These are phyloP conservation scores for Ips nitidus DNA, from an alignment of 1,140 invertebrate genomes.

Conservation along the genomic window DNA sequence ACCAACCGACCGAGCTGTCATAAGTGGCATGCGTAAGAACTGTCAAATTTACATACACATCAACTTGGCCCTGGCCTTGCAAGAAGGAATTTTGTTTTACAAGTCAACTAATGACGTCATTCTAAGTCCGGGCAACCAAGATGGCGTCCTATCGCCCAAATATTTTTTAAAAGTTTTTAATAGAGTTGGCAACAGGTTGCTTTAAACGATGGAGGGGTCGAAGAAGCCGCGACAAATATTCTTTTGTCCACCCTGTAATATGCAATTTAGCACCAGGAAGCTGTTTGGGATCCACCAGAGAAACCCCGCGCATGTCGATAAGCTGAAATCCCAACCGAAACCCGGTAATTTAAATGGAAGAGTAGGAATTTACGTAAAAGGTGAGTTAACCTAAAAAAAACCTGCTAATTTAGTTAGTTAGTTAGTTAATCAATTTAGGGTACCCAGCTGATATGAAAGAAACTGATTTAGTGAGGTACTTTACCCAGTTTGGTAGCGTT, in stretches of 20 bases:
- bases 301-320: background rate
- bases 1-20: conserved; percentile 56
- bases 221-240: conserved; percentile 1
- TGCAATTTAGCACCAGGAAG: conserved; percentile 45
- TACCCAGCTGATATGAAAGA: conserved; percentile 32
- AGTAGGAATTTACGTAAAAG: conserved; percentile 53
- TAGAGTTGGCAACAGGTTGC: background rate
- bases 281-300: conserved; percentile 23
- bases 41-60: conserved; percentile 73
- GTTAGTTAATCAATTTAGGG: conserved; percentile 34
- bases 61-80: conserved; percentile 62
- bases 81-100: conserved; percentile 67
- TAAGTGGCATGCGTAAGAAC: conserved; percentile 65
- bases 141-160: conserved; percentile 62
- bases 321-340: conserved; percentile 14
- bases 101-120: conserved; percentile 75
- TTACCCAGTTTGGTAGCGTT: conserved; percentile 52
- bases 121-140: conserved; percentile 65
- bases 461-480: conserved; percentile 46
- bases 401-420: background rate
- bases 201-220: background rate
- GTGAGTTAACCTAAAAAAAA: conserved; percentile 37
- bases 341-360: conserved; percentile 14
- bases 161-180: conserved; percentile 66
- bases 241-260: conserved; percentile 50